Conservation (phyloP, 2,113 vertebrate species). For the Elephas maximus region DNA sequence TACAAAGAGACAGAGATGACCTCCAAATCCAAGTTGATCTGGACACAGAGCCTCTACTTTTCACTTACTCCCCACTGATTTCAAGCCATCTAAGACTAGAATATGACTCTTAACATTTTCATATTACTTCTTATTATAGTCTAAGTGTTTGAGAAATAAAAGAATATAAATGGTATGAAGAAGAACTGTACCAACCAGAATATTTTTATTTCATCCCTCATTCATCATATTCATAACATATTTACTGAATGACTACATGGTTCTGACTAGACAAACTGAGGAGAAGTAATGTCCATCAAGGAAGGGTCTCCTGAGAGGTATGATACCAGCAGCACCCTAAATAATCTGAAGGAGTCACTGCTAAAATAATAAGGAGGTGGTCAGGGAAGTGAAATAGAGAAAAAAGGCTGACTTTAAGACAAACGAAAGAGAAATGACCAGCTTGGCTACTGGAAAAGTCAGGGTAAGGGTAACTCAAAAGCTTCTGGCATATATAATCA, state of each 20-base stretch:
- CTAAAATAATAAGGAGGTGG: not conserved
- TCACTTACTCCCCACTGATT: not conserved
- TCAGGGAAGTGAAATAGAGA: not conserved
- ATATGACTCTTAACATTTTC: not conserved
- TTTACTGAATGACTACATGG: not conserved
- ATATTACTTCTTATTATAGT: not conserved
- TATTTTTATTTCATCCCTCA: not conserved
- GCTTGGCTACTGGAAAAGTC: not conserved
- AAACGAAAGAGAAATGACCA: not conserved
- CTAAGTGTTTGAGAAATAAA: not conserved
- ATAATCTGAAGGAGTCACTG: not conserved
- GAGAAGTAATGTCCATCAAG: not conserved
- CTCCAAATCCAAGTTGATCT: slow-evolving; percentile 30
- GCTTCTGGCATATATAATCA: not conserved
- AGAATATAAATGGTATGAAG: not conserved
- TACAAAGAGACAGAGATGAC: not conserved
- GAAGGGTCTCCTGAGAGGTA: not conserved
- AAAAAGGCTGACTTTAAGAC: not conserved
- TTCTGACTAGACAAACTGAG: not conserved
- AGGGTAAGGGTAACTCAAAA: not conserved
- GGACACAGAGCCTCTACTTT: not conserved
- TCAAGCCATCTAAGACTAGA: slow-evolving; percentile 23
- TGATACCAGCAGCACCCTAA: too few relatives aligned
- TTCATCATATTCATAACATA: not conserved
- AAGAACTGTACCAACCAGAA: not conserved